Evolutionary conservation across 2,113 vertebrate species (phyloP), one percentile per base, ranked within the genome.

Genomic region (Danionella cerebrum): DNA sequence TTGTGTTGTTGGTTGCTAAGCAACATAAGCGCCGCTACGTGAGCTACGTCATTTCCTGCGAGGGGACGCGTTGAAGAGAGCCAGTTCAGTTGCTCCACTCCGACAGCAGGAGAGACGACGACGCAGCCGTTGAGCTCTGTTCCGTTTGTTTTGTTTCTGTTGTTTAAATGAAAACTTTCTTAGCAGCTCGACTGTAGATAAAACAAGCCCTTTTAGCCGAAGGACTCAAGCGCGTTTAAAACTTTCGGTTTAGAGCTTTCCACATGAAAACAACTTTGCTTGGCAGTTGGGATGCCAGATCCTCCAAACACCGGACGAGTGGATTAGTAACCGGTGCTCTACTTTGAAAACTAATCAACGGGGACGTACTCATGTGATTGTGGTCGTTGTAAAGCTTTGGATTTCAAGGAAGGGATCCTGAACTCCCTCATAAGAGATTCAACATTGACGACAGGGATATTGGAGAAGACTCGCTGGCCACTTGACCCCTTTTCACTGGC

Each of bases 11-110:
- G 59, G 73, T 83, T 63, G 29, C 81, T 33, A 64, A 70, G 76
- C 78, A 67, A 75, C 69, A 6, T 54, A 70, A 29, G 77, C 73
- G 75, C 65, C n/a, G 60, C 67, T 48, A 18, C 18, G 36, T 4
- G 10, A 38, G 44, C 44, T 78, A 67, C 86, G 86, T 88, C 87
- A 89, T 44, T 82, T 89, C 86, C 87, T 68, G 80, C 29, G 22
- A 6, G 72, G 53, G 66, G 70, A 75, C 70, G 39, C 54, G 41
- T 48, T n/a, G 47, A 65, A 63, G 29, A 9, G 54, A 67, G 48
- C 35, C 67, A 42, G 57, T 72, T 16, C 71, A 57, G 51, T 25
- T 42, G 19, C 51, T 47, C 39, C 27, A 2, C 59, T 71, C 29
- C 50, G 58, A 41, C 33, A 48, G 38, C 41, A 24, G 52, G 31